Evolutionary conservation across 2,888 invertebrate genomes (phyloP).

Genomic region (Drosophila differens): DNA sequence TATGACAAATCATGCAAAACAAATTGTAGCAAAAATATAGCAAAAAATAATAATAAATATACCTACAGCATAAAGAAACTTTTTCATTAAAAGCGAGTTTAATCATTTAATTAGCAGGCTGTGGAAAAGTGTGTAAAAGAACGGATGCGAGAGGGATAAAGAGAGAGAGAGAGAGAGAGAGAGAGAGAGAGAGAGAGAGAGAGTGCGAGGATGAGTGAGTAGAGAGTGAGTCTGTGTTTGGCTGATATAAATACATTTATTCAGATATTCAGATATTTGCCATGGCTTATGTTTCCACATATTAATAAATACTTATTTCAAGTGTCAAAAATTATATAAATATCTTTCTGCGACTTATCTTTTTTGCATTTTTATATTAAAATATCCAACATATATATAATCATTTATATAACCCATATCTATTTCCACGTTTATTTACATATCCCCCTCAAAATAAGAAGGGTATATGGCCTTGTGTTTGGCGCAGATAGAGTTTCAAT

Average conservation of each 20-base stretch:
- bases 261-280: not conserved
- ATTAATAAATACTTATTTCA: not conserved
- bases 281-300: not conserved
- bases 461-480: slow-evolving; percentile 12
- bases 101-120: slow-evolving; percentile 72
- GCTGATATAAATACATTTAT: not conserved
- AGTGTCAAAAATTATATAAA: not conserved
- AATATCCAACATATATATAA: not conserved
- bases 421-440: not conserved
- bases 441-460: not conserved
- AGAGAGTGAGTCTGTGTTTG: not conserved
- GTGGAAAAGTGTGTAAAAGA: slow-evolving; percentile 23
- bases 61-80: slow-evolving; percentile 8
- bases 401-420: slow-evolving; percentile 1
- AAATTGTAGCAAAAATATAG: slow-evolving; percentile 33
- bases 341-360: not conserved
- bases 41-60: slow-evolving; percentile 38
- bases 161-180: not conserved
- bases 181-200: not conserved
- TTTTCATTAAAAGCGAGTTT: slow-evolving; percentile 72
- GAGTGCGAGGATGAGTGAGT: not conserved
- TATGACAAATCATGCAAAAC: slow-evolving; percentile 55
- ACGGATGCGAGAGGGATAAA: not conserved
- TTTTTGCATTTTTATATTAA: not conserved
- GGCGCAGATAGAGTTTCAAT: slow-evolving; percentile 55